Evolutionary conservation across 2,797 vertebrate genomes (phyloP), one percentile per base, ranked within the genome.

Genomic region (Prionace glauca): DNA sequence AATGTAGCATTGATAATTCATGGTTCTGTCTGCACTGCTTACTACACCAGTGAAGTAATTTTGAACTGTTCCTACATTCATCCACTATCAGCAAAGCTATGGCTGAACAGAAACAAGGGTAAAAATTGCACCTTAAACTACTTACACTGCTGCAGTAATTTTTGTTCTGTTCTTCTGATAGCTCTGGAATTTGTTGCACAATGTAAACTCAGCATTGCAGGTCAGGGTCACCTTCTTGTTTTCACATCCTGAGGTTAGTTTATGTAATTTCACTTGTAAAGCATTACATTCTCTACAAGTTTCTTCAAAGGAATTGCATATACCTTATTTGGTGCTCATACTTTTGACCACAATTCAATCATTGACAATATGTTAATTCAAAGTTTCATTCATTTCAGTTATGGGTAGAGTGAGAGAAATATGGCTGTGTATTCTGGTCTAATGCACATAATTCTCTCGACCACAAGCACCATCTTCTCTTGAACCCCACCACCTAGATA

Each of bases 261-360:
- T 62, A 56, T 90, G 87, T 62, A 62, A 62, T 90, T 90, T 90
- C 29, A 14, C 62, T 62, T 62, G 87, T 90, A 90, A 90, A 90
- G 18, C 56, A 62, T 90, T n/a, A 56, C 86, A 62, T 32, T 32
- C 26, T 26, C 32, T 90, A 62, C 26, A 56, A 20, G 56, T 90
- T 90, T 62, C 24, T 56, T 62, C 32, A n/a, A 90, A 32, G 56
- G 12, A 90, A n/a, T 62, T 29, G 62, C 87, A 90, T 60, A 29
- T 50, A 16, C 50, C 24, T 88, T 88, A 88, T 62, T 90, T 90
- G 60, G 29, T 90, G 56, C 62, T 90, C 14, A 77, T 77, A 77
- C 1, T n/a, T 77, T n/a, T n/a, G 29, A 77, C 74, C n/a, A 32
- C 74, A 77, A 77, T 77, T 62, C 87, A 32, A 62, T 60, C 87